These are phyloP conservation scores for Chelonia mydas DNA, from an alignment of 2,797 vertebrate species.

Conservation along the genomic window DNA sequence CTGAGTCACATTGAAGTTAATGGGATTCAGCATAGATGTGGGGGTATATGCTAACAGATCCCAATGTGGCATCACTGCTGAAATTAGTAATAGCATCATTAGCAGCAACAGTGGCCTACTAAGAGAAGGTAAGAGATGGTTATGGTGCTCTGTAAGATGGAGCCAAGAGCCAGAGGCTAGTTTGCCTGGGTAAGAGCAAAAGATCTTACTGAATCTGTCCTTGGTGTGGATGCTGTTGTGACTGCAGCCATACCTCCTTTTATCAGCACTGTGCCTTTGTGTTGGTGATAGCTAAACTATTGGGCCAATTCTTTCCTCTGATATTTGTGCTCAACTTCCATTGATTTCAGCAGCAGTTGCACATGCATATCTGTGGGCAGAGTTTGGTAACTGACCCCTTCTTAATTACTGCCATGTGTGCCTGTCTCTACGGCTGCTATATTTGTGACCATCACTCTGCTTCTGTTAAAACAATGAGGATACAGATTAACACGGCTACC, in stretches of 20 bases:
- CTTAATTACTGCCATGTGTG: fast-evolving
- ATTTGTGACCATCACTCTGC: background rate
- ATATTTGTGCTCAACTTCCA: background rate
- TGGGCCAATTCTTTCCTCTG: background rate
- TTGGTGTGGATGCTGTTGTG: background rate
- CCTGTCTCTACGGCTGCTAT: background rate
- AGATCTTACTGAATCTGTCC: fast-evolving
- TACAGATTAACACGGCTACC: too few species aligned
- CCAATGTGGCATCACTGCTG: fast-evolving
- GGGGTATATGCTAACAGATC: background rate
- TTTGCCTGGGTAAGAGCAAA: too few species aligned
- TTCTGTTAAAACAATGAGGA: background rate
- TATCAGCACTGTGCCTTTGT: background rate
- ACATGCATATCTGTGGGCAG: background rate
- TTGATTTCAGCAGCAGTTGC: background rate
- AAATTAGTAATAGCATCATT: background rate
- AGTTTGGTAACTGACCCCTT: background rate
- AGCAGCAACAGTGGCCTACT: background rate
- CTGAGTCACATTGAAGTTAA: background rate
- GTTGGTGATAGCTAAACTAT: background rate
- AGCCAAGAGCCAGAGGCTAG: background rate
- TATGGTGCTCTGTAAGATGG: background rate
- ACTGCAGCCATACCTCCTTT: background rate
- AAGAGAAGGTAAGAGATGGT: fast-evolving
- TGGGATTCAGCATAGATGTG: fast-evolving